Evolutionary conservation across 2,888 invertebrate genomes (phyloP), one percentile per base, ranked within the genome.

Genomic region (Standfussiana lucernea): DNA sequence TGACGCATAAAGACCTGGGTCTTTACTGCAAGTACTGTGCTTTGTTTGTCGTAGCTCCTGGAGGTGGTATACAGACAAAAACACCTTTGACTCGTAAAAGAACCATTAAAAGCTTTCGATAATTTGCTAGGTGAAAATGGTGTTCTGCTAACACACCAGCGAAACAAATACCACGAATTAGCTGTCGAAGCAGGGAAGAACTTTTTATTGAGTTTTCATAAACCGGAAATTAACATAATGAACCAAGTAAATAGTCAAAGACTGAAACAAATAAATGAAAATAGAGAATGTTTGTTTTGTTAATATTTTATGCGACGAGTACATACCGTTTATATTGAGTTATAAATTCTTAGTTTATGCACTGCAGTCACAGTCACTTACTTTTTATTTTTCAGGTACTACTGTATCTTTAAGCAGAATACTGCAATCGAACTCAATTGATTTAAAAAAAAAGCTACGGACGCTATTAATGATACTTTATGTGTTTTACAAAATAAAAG

Each of bases 81-180:
- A 81, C 78, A 72, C 72, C 73, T 75, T 76, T 72, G 75, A 75
- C 72, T 72, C 68, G 70, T 80, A 72, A 77, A 72, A 69, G 77
- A 81, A 77, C 75, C 81, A 42, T 75, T 75, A 77, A 81, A 78
- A 59, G 78, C 78, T 76, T 82, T 82, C 40, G 82, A 82, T 76
- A 71, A 82, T 78, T 81, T 81, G 77, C 81, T 81, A 32, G 75
- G 72, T 78, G 75, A 81, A 75, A 81, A 78, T 72, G 78, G 81
- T 76, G 73, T 76, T 78, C 65, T 72, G 81, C 78, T 76, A 72
- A 82, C 75, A 82, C 78, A 73, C 72, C 77, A 75, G 77, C 56
- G 56, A 56, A 56, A 50, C 50, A 50, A 50, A 50, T 50, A 50
- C 24, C 50, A 50, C 37, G 62, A 62, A 37, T 24, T 62, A 62